Evolutionary conservation across 2,113 vertebrate genomes (phyloP).

Genomic region (Neotoma lepida): DNA sequence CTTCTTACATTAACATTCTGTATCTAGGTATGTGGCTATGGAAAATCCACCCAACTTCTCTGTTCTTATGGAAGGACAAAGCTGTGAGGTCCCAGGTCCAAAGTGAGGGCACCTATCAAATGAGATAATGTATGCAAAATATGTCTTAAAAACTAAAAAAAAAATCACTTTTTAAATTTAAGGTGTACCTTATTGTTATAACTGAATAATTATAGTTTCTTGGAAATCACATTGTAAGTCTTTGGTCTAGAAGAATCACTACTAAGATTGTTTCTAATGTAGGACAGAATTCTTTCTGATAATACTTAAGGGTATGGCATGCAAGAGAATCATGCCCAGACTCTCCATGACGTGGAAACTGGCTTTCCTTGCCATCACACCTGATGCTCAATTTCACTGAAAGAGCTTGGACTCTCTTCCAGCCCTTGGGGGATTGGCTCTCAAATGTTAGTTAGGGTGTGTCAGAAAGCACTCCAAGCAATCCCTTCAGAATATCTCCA

Average conservation of each 20-base stretch:
- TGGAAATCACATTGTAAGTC: slow-evolving; percentile 12
- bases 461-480: background rate
- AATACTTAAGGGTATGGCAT: background rate
- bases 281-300: background rate
- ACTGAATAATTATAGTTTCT: slow-evolving; percentile 49
- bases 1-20: background rate
- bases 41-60: background rate
- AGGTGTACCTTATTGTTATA: slow-evolving; percentile 11
- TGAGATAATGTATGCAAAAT: background rate
- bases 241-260: slow-evolving; percentile 39
- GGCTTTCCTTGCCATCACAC: background rate
- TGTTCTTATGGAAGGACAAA: background rate
- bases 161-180: slow-evolving; percentile 38
- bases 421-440: background rate
- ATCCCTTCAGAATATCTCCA: background rate
- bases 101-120: background rate
- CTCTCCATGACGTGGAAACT: background rate
- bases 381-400: background rate
- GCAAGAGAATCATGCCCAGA: background rate
- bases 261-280: background rate
- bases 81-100: background rate
- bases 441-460: background rate
- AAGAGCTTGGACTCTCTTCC: background rate
- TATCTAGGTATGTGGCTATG: background rate
- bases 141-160: slow-evolving; percentile 34